A percentile compares a stretch with the other conserved stretches of the same genome.
phyloP scores from a whole-genome alignment of 2,888 invertebrate genomes.

The Pedicia rivosa region DNA sequence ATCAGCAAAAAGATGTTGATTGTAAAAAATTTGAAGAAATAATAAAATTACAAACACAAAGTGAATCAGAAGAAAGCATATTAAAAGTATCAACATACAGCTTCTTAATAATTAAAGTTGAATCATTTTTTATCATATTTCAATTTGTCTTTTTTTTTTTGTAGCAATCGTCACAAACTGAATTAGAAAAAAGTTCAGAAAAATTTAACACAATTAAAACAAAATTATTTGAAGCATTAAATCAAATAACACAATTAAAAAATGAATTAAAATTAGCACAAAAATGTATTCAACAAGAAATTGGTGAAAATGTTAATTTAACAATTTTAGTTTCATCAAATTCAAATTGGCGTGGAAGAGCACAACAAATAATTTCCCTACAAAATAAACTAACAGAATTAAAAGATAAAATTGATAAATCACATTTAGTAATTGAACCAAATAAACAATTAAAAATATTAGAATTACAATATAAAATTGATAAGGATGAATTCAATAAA shows the following conservation, averaged over 20 bases:
- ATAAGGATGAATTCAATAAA: conserved; percentile 40
- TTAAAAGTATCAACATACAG: too few relatives aligned
- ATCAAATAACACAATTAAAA: conserved; percentile 48
- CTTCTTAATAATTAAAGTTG: too few relatives aligned
- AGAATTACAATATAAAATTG: conserved; percentile 36
- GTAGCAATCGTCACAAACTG: conserved; percentile 7
- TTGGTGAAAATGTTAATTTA: conserved; percentile 53
- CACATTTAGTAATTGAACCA: too few relatives aligned
- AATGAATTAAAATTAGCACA: conserved; percentile 56
- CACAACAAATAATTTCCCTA: conserved; percentile 53
- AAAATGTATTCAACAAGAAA: conserved; percentile 57
- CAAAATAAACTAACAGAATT: conserved; percentile 52
- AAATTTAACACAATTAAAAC: conserved; percentile 42
- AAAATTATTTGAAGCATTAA: conserved; percentile 53
- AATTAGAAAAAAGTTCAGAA: conserved; percentile 25
- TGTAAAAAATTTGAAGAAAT: conserved; percentile 14
- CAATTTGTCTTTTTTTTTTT: not conserved
- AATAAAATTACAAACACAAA: not conserved
- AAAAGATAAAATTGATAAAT: conserved; percentile 38
- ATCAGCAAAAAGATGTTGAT: conserved; percentile 18
- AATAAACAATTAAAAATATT: conserved; percentile 12
- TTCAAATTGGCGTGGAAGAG: conserved; percentile 58
- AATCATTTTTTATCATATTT: not conserved
- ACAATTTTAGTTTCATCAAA: conserved; percentile 39
- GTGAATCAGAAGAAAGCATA: not conserved